Evolutionary conservation across 1,140 invertebrate species (phyloP), one percentile per base, ranked within the genome.

Genomic region (Augochlora pura): DNA sequence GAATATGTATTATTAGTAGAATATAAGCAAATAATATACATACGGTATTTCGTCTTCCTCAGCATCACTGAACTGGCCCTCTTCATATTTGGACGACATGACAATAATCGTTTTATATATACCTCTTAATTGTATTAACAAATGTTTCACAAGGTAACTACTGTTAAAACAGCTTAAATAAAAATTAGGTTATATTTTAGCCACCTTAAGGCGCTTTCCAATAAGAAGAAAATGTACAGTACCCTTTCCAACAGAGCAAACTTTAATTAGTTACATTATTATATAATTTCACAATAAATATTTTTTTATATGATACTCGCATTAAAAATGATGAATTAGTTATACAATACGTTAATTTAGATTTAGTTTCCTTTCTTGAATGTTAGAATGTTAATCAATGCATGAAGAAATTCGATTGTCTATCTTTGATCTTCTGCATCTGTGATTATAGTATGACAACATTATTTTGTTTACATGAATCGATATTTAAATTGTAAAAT

Each of bases 21-120:
- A 79, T 63, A 74, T 63, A 71, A 63, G 27, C 52, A 57, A 77
- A 38, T 78, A 70, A 57, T 32, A 57, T 14, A 86, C 57, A 65
- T 81, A 84, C 78, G 9, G 54, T 32, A 70, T 25, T 39, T 86
- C 72, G 68, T 65, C 68, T 65, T 93, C 90, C 70, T 93, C 92
- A 18, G 89, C 90, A 81, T 94, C 93, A 71, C 91, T 92, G 77
- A 91, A 93, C 83, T 93, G 88, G 75, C 91, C 90, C 42, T 91
- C 86, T 76, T 91, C 90, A 27, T 75, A 77, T 49, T 42, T 67
- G n/a, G 65, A 73, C 10, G 32, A 46, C 78, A 84, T 85, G 10
- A 39, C 23, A 0, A 32, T 12, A 68, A 38, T 69, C 62, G 23
- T 70, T 70, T 38, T 4, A 21, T 52, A 27, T 62, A 49, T 32